A percentile compares a stretch with the other conserved stretches of the same genome.
These are phyloP conservation scores for Myotis davidii DNA, from an alignment of 2,113 vertebrate species.

Conservation along the genomic window DNA sequence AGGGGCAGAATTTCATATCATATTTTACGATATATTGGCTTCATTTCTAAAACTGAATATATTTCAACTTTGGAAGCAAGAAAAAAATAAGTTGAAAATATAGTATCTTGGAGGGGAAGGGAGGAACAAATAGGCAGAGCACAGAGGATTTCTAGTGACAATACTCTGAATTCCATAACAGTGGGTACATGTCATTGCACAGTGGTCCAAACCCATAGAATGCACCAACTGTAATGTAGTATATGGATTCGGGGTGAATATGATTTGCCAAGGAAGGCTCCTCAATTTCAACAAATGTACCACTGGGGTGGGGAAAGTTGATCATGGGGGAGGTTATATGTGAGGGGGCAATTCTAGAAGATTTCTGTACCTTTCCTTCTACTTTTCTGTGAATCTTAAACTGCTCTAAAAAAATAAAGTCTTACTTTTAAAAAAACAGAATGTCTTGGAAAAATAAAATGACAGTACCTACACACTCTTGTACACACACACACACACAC, in stretches of 20 bases:
- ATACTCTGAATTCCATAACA: background rate
- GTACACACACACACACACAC: background rate
- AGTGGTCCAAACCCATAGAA: background rate
- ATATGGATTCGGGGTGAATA: background rate
- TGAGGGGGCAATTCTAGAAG: background rate
- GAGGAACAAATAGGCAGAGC: background rate
- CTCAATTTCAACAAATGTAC: background rate
- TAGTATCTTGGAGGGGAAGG: background rate
- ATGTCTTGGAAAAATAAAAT: background rate
- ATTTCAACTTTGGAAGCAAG: background rate
- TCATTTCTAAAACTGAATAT: slow-evolving; percentile 17
- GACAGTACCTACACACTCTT: background rate
- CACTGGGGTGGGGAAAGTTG: background rate
- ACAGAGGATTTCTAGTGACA: background rate
- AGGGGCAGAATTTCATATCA: background rate
- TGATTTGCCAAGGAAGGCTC: background rate
- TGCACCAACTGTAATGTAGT: too few relatives aligned
- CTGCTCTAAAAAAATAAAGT: background rate
- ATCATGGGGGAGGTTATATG: background rate
- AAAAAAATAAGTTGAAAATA: slow-evolving; percentile 2
- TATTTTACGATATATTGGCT: background rate
- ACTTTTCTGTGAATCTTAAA: background rate
- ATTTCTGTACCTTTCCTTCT: background rate
- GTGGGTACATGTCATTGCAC: background rate
- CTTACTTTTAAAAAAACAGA: background rate